A percentile compares a stretch with the other conserved stretches of the same genome.
These are phyloP conservation scores for Aphelocoma coerulescens DNA, from an alignment of 2,113 vertebrate genomes.

Conservation along the genomic window DNA sequence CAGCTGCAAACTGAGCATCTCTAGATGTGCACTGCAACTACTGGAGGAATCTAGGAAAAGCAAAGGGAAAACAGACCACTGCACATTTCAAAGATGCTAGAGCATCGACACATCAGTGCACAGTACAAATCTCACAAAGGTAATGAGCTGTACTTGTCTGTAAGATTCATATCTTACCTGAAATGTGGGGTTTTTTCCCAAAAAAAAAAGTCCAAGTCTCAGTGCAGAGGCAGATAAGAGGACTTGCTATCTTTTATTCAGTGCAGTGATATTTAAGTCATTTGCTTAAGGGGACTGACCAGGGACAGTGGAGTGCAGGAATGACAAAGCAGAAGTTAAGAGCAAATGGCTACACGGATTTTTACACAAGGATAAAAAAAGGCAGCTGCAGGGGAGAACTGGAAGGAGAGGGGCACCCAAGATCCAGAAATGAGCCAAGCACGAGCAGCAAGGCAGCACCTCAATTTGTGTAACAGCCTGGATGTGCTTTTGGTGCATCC, in stretches of 20 bases:
- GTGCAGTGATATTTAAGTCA: background rate
- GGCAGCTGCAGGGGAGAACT: background rate
- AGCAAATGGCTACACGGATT: rapidly evolving
- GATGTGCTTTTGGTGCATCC: background rate
- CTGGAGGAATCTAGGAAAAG: background rate
- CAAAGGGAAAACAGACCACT: too few species aligned
- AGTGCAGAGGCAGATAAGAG: background rate
- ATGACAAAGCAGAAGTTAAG: background rate
- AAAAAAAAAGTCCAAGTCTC: background rate
- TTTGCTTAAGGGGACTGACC: background rate
- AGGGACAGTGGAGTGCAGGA: background rate
- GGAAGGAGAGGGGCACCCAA: rapidly evolving
- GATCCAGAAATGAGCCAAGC: background rate
- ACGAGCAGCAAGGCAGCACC: background rate
- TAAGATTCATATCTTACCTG: background rate
- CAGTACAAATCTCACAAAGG: background rate
- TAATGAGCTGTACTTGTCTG: rapidly evolving
- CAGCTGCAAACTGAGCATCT: background rate
- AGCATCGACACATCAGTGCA: background rate
- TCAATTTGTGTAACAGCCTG: background rate
- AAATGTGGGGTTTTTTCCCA: background rate
- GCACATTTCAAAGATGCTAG: background rate
- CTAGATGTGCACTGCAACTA: background rate
- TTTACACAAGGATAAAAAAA: background rate
- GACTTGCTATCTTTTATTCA: background rate